Conservation (phyloP, 2,797 vertebrate genomes). For the Chloroceryle inda region DNA sequence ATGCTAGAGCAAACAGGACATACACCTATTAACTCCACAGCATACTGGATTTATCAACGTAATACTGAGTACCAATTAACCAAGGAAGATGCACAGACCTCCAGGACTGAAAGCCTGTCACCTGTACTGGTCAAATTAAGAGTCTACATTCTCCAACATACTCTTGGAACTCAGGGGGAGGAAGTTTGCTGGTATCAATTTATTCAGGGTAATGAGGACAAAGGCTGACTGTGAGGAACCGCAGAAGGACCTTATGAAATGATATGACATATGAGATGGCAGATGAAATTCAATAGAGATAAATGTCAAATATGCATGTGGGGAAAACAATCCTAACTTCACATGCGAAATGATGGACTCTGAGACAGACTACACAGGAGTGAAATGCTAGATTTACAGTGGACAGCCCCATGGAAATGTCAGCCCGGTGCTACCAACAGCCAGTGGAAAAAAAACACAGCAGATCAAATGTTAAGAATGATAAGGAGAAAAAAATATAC, state of each 20-base stretch:
- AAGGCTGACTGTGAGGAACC: constrained; percentile 29
- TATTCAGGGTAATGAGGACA: constrained; percentile 44
- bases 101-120: neutral
- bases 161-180: neutral
- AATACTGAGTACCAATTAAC: neutral
- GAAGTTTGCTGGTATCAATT: neutral
- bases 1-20: neutral
- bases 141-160: neutral
- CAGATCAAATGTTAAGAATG: neutral
- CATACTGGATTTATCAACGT: neutral
- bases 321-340: constrained; percentile 20
- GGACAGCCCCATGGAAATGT: neutral
- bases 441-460: neutral
- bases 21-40: neutral
- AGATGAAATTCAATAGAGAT: constrained; percentile 54
- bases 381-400: neutral
- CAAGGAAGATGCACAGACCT: neutral
- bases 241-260: constrained; percentile 47
- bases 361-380: neutral
- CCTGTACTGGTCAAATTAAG: neutral
- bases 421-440: neutral
- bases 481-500: neutral
- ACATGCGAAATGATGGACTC: constrained; percentile 20
- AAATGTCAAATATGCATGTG: constrained; percentile 48
- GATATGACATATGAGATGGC: constrained; percentile 22